phyloP scores from a whole-genome alignment of 2,113 vertebrate genomes.

The Lycocorax pyrrhopterus region DNA sequence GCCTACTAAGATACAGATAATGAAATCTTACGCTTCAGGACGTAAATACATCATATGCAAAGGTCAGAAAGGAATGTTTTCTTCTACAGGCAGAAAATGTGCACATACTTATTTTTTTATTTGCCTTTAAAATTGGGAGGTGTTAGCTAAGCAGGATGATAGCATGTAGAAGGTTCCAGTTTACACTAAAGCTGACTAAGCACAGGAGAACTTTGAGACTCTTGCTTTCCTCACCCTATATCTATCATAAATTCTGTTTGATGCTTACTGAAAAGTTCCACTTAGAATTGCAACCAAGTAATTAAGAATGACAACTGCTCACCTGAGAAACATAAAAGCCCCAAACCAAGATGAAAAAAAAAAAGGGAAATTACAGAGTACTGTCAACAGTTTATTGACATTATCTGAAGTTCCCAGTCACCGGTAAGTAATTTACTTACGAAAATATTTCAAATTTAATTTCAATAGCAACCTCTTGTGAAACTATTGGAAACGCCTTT shows the following conservation, averaged over 20 bases:
- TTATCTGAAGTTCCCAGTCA: background rate
- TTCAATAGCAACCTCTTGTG: background rate
- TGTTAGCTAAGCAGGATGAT: background rate
- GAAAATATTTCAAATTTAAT: background rate
- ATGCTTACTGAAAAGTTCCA: background rate
- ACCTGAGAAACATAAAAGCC: background rate
- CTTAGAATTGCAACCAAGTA: background rate
- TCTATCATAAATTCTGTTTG: background rate
- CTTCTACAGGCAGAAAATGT: background rate
- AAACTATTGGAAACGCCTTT: background rate
- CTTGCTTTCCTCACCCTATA: background rate
- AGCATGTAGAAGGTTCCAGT: background rate
- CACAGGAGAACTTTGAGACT: background rate
- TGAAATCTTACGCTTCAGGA: background rate
- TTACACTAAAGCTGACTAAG: background rate
- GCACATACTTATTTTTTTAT: background rate
- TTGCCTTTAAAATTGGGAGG: background rate
- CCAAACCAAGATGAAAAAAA: background rate
- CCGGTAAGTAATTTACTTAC: background rate
- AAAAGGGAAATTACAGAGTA: background rate
- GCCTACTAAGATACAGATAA: background rate
- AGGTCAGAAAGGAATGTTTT: constrained; percentile 26
- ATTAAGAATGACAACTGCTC: background rate
- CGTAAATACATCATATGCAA: background rate
- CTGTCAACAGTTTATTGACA: background rate